phyloP scores from a whole-genome alignment of 1,140 invertebrate genomes.

The Aphelenchoides avenae region DNA sequence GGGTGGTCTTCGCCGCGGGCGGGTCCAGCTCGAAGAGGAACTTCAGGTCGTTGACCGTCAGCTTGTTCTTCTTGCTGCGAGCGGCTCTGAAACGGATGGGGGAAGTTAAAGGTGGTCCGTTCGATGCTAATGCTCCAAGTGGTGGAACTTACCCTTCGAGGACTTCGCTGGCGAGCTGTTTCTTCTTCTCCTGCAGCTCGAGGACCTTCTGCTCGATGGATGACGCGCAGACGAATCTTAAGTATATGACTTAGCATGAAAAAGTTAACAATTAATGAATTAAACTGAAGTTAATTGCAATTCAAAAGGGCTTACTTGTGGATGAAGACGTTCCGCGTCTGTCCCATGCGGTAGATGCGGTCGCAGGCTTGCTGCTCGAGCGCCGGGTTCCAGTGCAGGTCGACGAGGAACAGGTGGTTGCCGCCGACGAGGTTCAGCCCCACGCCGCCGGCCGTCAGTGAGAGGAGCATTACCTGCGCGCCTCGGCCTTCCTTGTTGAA shows the following conservation, averaged over 20 bases:
- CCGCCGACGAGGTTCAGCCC: conserved; percentile 82
- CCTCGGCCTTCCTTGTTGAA: conserved; percentile 29
- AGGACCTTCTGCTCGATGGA: conserved; percentile 81
- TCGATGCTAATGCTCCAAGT: conserved; percentile 3
- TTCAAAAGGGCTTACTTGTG: conserved; percentile 68
- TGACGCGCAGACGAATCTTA: conserved; percentile 73
- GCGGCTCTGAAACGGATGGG: conserved; percentile 63
- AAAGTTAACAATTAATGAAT: background rate
- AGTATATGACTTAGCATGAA: background rate
- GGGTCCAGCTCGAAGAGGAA: conserved; percentile 67
- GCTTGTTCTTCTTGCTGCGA: conserved; percentile 66
- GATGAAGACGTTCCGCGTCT: conserved; percentile 73
- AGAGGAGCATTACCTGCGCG: conserved; percentile 68
- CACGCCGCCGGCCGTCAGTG: conserved; percentile 81
- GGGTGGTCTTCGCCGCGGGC: background rate
- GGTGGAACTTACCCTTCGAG: conserved; percentile 60
- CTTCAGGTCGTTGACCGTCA: conserved; percentile 74
- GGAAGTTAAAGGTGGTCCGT: too few species aligned
- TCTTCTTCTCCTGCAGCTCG: conserved; percentile 73
- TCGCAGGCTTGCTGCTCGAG: conserved; percentile 85
- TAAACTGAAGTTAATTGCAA: background rate
- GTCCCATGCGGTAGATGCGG: conserved; percentile 81
- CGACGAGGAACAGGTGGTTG: conserved; percentile 80
- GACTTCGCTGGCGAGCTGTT: conserved; percentile 73
- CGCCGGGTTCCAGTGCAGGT: conserved; percentile 92